Base-by-base conservation (phyloP, 1,140 invertebrate species). In the Drosophila paulistorum region DNA sequence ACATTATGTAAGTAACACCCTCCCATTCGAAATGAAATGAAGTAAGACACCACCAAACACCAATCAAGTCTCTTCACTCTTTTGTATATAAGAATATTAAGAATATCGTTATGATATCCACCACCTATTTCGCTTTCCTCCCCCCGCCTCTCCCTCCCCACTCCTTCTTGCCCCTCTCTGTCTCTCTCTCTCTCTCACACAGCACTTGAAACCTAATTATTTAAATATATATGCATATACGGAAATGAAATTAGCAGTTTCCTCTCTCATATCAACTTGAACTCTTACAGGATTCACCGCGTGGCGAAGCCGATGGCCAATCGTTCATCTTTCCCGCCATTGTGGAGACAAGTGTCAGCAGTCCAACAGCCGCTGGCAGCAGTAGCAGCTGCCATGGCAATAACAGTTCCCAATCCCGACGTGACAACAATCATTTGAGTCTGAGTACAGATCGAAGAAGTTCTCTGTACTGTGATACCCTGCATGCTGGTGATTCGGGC, bases 261-360 rank as follows among this genome's bases (percentile, higher is more conserved):
- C 65, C 57, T 60, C 20, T 72, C 65, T 75, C 42, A 84, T 72
- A n/a, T 54, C 30, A 17, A n/a, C 66, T 55, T 78, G 42, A 68
- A 76, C 70, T 66, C 69, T 91, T 89, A 42, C 93, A 94, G 82
- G 95, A 96, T 77, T 95, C 95, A 5, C 95, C 95, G 13, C 93
- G 95, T 64, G 94, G 94, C 71, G 95, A 95, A 78, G 94, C 94
- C 9, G 95, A 95, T 64, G 94, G 94, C 17, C 94, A 95, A 81
- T 94, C 94, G 64, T 96, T 95, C 81, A 92, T 95, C 17, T 96
- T 95, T 73, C 94, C 93, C 37, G 91, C 91, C 45, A 93, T 93
- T 68, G 92, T 93, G 35, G 93, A 93, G 79, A 93, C 90, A 7
- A 90, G 70, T 45, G 92, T 92, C 80, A 93, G 91, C 81, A 91